Evolutionary conservation across 2,113 vertebrate species (phyloP).

Genomic region (Brachypteracias leptosomus): DNA sequence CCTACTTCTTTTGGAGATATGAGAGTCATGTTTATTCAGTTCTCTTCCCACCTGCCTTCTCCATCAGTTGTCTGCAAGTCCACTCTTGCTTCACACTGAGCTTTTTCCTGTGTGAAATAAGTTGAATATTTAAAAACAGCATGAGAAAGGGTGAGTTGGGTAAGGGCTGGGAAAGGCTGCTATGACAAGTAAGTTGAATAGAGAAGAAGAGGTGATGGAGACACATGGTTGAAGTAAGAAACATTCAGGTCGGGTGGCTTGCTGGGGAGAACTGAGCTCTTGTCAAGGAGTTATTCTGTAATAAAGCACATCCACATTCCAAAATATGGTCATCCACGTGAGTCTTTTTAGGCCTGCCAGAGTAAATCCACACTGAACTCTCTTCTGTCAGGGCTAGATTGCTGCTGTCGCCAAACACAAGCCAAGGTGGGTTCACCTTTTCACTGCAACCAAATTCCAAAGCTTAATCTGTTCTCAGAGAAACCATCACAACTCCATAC

Average conservation of each 20-base stretch:
- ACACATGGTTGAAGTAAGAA: background rate
- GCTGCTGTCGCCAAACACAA: background rate
- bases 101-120: background rate
- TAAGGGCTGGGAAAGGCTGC: background rate
- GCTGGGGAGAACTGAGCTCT: background rate
- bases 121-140: background rate
- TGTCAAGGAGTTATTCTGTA: background rate
- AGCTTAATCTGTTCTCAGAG: background rate
- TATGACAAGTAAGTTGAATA: background rate
- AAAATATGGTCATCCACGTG: background rate
- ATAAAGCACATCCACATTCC: background rate
- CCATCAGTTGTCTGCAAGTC: background rate
- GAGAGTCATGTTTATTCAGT: background rate
- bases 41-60: background rate
- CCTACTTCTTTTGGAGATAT: background rate
- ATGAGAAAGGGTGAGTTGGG: background rate
- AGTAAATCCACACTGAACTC: background rate
- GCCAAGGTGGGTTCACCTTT: background rate
- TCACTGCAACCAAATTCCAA: background rate
- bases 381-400: background rate
- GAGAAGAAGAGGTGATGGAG: background rate
- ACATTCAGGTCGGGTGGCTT: background rate
- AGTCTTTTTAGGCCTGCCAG: too few relatives aligned
- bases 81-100: background rate
- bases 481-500: background rate